Base-by-base conservation (phyloP, 2,888 invertebrate species). In the Cantharis nigra region DNA sequence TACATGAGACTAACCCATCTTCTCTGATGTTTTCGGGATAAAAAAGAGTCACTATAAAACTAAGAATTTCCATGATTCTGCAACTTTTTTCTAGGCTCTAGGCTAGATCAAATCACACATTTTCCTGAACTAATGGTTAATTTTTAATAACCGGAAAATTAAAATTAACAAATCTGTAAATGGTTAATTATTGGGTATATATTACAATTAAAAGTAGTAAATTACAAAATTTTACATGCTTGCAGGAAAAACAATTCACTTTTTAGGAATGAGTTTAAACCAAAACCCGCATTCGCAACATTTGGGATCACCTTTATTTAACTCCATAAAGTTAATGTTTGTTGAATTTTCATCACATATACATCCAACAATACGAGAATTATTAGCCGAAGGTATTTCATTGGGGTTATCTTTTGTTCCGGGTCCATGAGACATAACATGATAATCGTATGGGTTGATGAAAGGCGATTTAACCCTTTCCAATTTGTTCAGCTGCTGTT, bases 271-370 rank as follows among this genome's bases (percentile, higher is more conserved):
- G 84, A 98, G 91, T 90, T 97, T 96, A 91, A 97, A 98, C 97
- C 97, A 98, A 88, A 97, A 94, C 75, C 99, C 99, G 88, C 99
- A 99, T 87, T 96, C 96, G 87, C 98, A 99, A 84, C 98, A 94
- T 87, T 95, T 96, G 78, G 97, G 94, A 83, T 93, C 93, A 62
- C 95, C 98, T 90, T 94, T 93, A 88, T 98, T 94, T 85, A 99
- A 90, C 95, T 97, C 97, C 94, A 98, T 97, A 96, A 97, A 99
- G 87, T 94, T 95, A 82, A 99, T 93, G 79, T 92, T 91, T 75
- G 94, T 92, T 75, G 95, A 92, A 87, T 97, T 97, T 88, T 96
- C 96, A 88, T 97, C 96, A 88, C 98, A 98, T 89, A 97, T 92
- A 89, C 98, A 98, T 80, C 97, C 98, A 82, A 98, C 92, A 83